Evolutionary conservation across 30 jellyfish, hydroid and myxozoan species (phyloP).

Genomic region (Aurelia aurita): DNA sequence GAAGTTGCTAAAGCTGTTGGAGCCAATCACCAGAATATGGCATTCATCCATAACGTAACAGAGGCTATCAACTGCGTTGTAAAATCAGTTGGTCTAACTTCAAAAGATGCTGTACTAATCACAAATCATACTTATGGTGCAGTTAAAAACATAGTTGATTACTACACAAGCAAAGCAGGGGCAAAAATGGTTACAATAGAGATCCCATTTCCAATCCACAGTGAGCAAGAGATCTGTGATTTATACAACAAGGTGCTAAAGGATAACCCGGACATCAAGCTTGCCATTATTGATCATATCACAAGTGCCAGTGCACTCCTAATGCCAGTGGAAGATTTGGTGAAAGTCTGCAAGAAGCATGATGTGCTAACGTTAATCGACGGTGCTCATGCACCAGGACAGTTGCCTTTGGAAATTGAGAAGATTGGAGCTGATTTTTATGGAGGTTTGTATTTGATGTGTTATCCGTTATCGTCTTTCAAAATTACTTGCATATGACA

Average conservation of each 20-base stretch:
- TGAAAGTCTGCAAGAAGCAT: slow-evolving; percentile 74
- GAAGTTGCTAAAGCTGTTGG: slow-evolving; percentile 91
- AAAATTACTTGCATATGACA: too few species aligned
- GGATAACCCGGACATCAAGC: slow-evolving; percentile 60
- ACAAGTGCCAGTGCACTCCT: slow-evolving; percentile 89
- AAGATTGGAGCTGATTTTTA: slow-evolving; percentile 87
- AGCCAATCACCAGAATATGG: slow-evolving; percentile 77
- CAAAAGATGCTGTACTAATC: slow-evolving; percentile 69
- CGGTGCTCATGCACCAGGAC: slow-evolving; percentile 99
- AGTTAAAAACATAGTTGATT: slow-evolving; percentile 75
- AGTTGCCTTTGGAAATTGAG: slow-evolving; percentile 77
- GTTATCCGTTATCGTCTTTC: too few species aligned
- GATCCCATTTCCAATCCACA: slow-evolving; percentile 76
- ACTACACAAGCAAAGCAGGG: slow-evolving; percentile 63
- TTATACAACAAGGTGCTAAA: slow-evolving; percentile 43
- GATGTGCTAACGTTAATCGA: slow-evolving; percentile 82
- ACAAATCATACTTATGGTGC: slow-evolving; percentile 88
- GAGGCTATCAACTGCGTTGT: slow-evolving; percentile 80
- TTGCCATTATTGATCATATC: slow-evolving; percentile 95
- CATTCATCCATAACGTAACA: slow-evolving; percentile 83
- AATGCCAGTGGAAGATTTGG: slow-evolving; percentile 83
- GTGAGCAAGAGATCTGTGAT: slow-evolving; percentile 71
- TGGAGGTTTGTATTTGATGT: slow-evolving; percentile 65
- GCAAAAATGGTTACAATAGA: slow-evolving; percentile 61
- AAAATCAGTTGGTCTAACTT: slow-evolving; percentile 16